phyloP scores from a whole-genome alignment of 2,113 vertebrate species.

The Setophaga petechia region DNA sequence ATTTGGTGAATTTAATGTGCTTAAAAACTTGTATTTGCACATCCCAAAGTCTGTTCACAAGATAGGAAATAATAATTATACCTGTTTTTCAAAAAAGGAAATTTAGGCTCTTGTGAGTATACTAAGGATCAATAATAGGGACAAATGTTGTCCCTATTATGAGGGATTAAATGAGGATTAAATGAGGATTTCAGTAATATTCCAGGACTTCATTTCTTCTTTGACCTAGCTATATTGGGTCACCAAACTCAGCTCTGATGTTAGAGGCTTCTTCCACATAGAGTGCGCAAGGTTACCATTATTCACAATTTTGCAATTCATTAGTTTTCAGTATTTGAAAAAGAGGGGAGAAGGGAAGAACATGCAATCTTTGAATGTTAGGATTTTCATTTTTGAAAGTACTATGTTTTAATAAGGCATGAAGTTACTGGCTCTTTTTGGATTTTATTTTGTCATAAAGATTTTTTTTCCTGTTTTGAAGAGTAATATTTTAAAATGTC shows the following conservation, averaged over 20 bases:
- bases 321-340: slow-evolving; percentile 46
- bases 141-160: neutral
- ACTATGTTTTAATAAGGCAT: slow-evolving; percentile 8
- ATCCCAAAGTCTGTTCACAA: neutral
- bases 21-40: slow-evolving; percentile 26
- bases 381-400: neutral
- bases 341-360: slow-evolving; percentile 6
- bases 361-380: neutral
- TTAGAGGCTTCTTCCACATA: slow-evolving; percentile 32
- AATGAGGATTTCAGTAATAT: slow-evolving; percentile 43
- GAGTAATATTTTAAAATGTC: neutral
- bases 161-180: too few relatives aligned
- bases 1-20: neutral
- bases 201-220: slow-evolving; percentile 47
- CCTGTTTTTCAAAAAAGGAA: neutral
- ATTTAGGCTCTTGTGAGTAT: neutral
- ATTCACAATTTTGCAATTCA: slow-evolving; percentile 48
- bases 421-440: neutral
- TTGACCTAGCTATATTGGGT: slow-evolving; percentile 50
- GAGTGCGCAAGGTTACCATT: slow-evolving; percentile 46
- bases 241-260: slow-evolving; percentile 49
- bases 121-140: neutral
- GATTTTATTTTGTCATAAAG: neutral
- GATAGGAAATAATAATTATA: neutral
- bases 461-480: neutral